Conservation (phyloP, 2,113 vertebrate genomes). For the Chroicocephalus ridibundus region DNA sequence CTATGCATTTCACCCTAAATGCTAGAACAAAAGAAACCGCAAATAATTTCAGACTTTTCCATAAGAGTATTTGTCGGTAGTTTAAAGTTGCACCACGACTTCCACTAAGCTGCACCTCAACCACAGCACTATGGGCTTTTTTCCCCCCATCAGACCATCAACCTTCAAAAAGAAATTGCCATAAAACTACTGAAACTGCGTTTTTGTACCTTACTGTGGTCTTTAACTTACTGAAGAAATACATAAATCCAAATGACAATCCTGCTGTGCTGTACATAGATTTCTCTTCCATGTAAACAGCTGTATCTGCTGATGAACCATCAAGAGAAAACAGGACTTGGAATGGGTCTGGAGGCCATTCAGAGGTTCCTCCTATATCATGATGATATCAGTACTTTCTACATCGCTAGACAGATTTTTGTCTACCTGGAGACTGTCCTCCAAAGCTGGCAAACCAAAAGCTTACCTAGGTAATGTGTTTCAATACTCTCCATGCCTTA, state of each 20-base stretch:
- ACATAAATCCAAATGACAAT: neutral
- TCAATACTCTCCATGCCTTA: neutral
- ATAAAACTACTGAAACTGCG: neutral
- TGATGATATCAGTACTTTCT: neutral
- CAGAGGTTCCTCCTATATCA: neutral
- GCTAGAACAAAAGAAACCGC: neutral
- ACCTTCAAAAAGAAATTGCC: neutral
- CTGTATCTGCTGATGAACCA: neutral
- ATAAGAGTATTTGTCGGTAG: accelerated
- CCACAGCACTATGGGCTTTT: neutral
- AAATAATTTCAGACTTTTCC: neutral
- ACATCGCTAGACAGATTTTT: neutral
- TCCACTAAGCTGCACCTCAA: neutral
- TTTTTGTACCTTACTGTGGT: neutral
- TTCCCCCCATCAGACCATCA: neutral
- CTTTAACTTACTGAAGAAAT: neutral
- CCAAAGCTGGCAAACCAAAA: neutral
- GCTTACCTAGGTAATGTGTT: neutral
- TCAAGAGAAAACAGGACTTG: neutral
- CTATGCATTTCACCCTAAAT: neutral
- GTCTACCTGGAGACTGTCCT: neutral
- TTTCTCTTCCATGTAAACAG: neutral
- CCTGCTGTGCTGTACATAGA: neutral
- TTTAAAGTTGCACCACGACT: neutral
- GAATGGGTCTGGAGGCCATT: neutral